Evolutionary conservation across 1,140 invertebrate species (phyloP), one percentile per base, ranked within the genome.

Genomic region (Lineus longissimus): DNA sequence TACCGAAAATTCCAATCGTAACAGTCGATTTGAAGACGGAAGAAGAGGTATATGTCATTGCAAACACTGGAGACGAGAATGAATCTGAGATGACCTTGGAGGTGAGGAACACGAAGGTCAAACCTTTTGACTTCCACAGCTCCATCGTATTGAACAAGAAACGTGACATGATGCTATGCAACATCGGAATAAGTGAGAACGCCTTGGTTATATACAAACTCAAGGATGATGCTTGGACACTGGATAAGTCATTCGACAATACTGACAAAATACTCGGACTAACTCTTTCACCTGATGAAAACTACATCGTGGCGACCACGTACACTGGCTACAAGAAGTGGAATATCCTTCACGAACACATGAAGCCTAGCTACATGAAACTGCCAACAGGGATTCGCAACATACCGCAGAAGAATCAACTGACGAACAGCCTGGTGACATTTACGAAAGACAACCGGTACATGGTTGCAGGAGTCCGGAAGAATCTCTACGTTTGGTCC

Each of bases 401-500:
- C 76, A 97, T 97, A 58, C 92, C 91, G 9, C 94, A 92, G 0
- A 91, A 89, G 76, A 80, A 80, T 62, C 73, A 72, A 40, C 64
- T 81, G 2, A 66, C 62, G 15, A 36, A 36, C 33, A 73, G 70
- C 43, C 64, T 74, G n/a, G 73, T 95, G 36, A 93, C 95, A 82
- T 85, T 98, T 57, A 95, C 93, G 68, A 91, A 90, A 47, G 89
- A 89, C 45, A 90, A 92, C 73, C 90, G 93, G 74, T 96, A 94
- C 77, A 92, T 94, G 1, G 91, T 98, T 1, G 95, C 95, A 47
- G 95, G 94, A 22, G 94, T 98, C 1, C 66, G 95, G 66, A 97
- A 97, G 81, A 95, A 91, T 82, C 82, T 98, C 0, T 98, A 97
- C 76, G 91, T 98, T 0, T 98, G 95, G 94, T 90, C 89, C 74